These are phyloP conservation scores for Brassicogethes aeneus DNA, from an alignment of 2,888 invertebrate species.

Conservation along the genomic window DNA sequence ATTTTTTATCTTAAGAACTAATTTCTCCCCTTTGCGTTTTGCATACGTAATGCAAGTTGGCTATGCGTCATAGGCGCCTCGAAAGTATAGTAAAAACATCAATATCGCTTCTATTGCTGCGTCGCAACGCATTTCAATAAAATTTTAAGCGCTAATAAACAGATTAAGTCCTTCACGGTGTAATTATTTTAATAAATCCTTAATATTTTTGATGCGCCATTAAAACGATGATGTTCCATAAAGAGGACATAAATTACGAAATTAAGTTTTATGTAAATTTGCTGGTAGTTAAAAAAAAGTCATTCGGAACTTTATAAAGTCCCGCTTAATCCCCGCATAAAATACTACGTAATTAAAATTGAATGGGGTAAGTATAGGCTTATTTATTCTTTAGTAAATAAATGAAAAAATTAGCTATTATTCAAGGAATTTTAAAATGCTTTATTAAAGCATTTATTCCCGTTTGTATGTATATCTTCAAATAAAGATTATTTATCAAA, in stretches of 20 bases:
- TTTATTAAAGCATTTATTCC: too few relatives aligned
- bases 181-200: conserved; percentile 1
- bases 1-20: too few relatives aligned
- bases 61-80: too few relatives aligned
- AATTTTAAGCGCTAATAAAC: background rate
- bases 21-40: too few relatives aligned
- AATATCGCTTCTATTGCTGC: background rate
- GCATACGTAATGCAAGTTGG: too few relatives aligned
- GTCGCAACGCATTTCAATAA: background rate
- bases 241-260: background rate
- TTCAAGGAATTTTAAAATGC: too few relatives aligned
- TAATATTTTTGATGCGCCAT: background rate
- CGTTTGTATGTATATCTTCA: too few relatives aligned
- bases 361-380: background rate
- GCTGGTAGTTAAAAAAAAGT: background rate
- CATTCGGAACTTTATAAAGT: background rate
- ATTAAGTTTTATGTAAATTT: background rate
- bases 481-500: too few relatives aligned
- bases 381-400: background rate
- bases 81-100: too few relatives aligned
- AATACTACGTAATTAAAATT: background rate
- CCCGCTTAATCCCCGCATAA: background rate
- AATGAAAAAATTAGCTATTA: background rate
- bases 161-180: background rate
- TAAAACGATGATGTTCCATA: background rate